Conservation (phyloP, 1,140 invertebrate species). For the Zeugodacus cucurbitae region DNA sequence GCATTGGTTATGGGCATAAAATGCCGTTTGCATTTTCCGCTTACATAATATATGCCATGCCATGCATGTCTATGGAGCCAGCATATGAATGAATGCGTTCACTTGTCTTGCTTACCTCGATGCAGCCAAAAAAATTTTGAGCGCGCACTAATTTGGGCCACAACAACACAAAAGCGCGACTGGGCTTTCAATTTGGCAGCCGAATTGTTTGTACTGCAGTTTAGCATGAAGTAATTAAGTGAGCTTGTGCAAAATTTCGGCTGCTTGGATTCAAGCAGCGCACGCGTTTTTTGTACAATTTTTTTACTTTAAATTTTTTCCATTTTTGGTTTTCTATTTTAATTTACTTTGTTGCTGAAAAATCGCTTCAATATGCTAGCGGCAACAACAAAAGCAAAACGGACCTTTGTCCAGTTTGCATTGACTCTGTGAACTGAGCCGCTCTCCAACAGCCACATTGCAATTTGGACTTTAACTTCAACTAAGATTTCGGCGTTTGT, state of each 20-base stretch:
- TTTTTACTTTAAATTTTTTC: not conserved
- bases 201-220: not conserved
- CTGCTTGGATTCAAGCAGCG: not conserved
- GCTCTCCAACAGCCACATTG: not conserved
- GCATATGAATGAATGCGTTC: not conserved
- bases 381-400: not conserved
- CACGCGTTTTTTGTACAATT: not conserved
- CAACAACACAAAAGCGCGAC: constrained; percentile 7
- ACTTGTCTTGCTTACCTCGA: not conserved
- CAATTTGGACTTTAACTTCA: not conserved
- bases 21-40: not conserved
- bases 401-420: not conserved
- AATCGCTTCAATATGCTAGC: not conserved
- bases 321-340: not conserved
- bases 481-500: not conserved
- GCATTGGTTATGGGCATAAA: not conserved
- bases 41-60: not conserved
- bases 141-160: constrained; percentile 6
- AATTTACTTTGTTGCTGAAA: not conserved
- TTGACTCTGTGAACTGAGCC: not conserved
- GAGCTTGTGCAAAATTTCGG: not conserved
- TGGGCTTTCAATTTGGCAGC: constrained; percentile 14
- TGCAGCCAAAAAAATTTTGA: constrained; percentile 25
- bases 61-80: too few species aligned
- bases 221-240: constrained; percentile 25